Evolutionary conservation across 2,797 vertebrate species (phyloP), one percentile per base, ranked within the genome.

Genomic region (Oreonectes daqikongensis): DNA sequence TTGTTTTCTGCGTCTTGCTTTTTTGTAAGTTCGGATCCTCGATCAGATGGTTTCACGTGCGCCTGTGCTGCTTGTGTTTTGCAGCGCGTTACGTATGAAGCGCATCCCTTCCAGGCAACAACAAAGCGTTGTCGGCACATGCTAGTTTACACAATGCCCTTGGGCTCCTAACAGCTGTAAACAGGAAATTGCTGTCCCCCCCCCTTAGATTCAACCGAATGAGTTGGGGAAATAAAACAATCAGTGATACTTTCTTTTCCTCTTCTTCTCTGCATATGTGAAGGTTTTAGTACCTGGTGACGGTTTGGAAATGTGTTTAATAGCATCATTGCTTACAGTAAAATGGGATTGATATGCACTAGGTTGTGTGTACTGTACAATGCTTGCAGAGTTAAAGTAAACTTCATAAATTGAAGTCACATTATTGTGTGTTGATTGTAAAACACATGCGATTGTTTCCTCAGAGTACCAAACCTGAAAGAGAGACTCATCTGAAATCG

Each of bases 401-500:
- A 42, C 72, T 64, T 78, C 52, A 55, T 55, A 26, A 55, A 52
- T 52, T 18, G 59, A 64, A 24, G 73, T 70, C 17, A 46, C 26
- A 67, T 35, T 4, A 53, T 32, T 60, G 52, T 73, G 63, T 26
- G 40, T 52, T 9, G 60, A 55, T 69, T 12, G 70, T 76, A 66
- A 59, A 32, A 71, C 63, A 1, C 38, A 6, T 78, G 65, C 40
- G 38, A 63, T 81, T 24, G n/a, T 35, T 76, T 79, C 90, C 86
- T 40, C 90, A 99, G 97, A 95, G 91, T 79, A 93, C 87, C 79
- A 99, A 97, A 89, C 88, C 94, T 0, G 97, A 99, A 81, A 95
- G 93, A 89, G 88, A 88, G 64, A 85, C 97, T 78, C 88, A 90
- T 24, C 87, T 98, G 75, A 90, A 80, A 83, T 92, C 91, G 20